Base-by-base conservation (phyloP, 2,797 vertebrate genomes). In the Allobates femoralis region DNA sequence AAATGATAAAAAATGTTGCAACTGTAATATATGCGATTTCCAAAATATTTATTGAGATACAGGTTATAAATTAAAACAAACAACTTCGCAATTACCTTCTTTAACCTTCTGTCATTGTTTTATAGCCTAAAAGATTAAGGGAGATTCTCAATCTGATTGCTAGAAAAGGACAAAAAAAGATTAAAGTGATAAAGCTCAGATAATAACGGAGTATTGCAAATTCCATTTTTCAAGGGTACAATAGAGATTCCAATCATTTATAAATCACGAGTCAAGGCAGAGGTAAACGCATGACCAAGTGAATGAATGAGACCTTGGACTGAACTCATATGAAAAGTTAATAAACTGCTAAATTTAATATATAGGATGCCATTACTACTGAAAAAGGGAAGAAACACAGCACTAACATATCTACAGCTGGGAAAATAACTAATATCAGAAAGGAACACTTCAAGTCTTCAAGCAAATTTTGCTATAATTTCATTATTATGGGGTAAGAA, bases 141-240 rank as follows among this genome's bases (percentile, higher is more conserved):
- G 60, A 81, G 32, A 74, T 66, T 79, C 37, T 86, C 78, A 74
- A 81, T 73, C 26, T 86, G 66, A 86, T 86, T 86, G 67, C 85
- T 81, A 30, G 67, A 86, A 81, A 81, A 75, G 55, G 41, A 74
- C 12, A 15, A 46, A 58, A 84, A 86, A 86, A 80, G 85, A 86
- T 86, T 86, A 81, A 75, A 86, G 53, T 80, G 66, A 81, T 73
- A 81, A 73, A 79, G 77, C 78, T 86, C 8, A 28, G 26, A 79
- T 74, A 75, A 81, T 80, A 74, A 74, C n/a, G 58, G 37, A 19
- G 14, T 53, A 77, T 12, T 53, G 55, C 81, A 81, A 86, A 80
- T 73, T 80, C 34, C 37, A 51, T 86, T 86, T 83, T 71, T 85
- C 69, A 73, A 86, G 78, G 85, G 67, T 79, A 80, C 50, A 21